Evolutionary conservation across 2,888 invertebrate genomes (phyloP).

Genomic region (Cataglyphis rosenhaueri): DNA sequence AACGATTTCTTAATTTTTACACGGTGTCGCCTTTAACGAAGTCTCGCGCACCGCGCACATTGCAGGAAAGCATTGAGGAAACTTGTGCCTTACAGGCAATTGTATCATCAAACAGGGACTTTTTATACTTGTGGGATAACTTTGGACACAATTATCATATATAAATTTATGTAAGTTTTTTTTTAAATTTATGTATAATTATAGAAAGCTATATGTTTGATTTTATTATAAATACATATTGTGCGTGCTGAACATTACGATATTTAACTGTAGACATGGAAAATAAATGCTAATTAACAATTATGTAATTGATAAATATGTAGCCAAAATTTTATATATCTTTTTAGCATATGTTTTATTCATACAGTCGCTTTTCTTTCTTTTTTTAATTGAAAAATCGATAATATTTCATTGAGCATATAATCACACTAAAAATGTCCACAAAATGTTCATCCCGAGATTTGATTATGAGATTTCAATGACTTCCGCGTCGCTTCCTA

Average conservation of each 20-base stretch:
- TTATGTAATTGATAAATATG: background rate
- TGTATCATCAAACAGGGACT: background rate
- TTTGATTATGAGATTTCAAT: conserved; percentile 32
- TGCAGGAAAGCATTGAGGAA: background rate
- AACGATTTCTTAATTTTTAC: conserved; percentile 36
- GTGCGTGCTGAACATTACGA: background rate
- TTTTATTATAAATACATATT: background rate
- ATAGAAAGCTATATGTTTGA: background rate
- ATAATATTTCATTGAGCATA: conserved; percentile 25
- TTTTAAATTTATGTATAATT: background rate
- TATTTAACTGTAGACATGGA: background rate
- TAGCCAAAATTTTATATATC: background rate
- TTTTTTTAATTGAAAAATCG: conserved; percentile 23
- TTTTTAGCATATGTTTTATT: background rate
- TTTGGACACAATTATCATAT: background rate
- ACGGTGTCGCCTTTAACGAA: conserved; percentile 20
- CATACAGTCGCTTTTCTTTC: background rate
- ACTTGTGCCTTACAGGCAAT: background rate
- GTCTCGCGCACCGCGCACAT: background rate
- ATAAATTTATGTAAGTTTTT: background rate
- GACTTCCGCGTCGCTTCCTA: conserved; percentile 30
- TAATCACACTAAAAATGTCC: conserved; percentile 24
- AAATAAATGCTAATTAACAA: background rate
- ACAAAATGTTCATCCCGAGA: conserved; percentile 31
- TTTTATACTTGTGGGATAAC: background rate